Base-by-base conservation (phyloP, 2,113 vertebrate genomes). In the Periophthalmus modestus region DNA sequence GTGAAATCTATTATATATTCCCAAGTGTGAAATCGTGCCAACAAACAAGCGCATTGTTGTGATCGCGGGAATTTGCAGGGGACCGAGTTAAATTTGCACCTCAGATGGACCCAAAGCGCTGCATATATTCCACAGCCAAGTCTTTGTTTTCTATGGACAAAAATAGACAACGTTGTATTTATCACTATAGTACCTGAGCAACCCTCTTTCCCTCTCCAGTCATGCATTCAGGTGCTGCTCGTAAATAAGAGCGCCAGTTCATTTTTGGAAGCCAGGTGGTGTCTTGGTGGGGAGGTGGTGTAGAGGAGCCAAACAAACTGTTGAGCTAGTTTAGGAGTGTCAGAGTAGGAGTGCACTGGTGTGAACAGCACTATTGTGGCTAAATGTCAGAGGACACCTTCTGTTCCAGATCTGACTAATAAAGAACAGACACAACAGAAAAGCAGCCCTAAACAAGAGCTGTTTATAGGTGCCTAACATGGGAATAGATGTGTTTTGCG, bases 351-450 rank as follows among this genome's bases (percentile, higher is more conserved):
- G 92, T 93, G 83, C 85, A 86, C 88, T 80, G 82, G 92, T 93
- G 93, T 92, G 91, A 93, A 91, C 85, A 90, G 93, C 82, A 73
- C 87, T 82, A 91, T 92, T 92, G 83, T 92, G 90, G 92, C 87
- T 93, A 93, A 94, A 93, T 93, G 92, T 93, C 93, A 93, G 74
- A 28, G 69, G 71, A 73, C 86, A 88, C 91, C 89, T 90, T 93
- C 91, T 93, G 92, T 89, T 90, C 87, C 72, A 75, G 76, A 74
- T 79, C 86, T 90, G 86, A 91, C 88, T 91, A 87, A 88, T 69
- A 87, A 88, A 66, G 81, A 82, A 82, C 23, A 34, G 62, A 66
- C 33, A 67, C 33, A 63, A 69, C 55, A 34, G 59, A 68, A 43
- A 43, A 43, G 39, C 39, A 43, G 39, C 7, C 39, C 39, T 43